Conservation (phyloP, 2,888 invertebrate species). For the Melanotus villosus region DNA sequence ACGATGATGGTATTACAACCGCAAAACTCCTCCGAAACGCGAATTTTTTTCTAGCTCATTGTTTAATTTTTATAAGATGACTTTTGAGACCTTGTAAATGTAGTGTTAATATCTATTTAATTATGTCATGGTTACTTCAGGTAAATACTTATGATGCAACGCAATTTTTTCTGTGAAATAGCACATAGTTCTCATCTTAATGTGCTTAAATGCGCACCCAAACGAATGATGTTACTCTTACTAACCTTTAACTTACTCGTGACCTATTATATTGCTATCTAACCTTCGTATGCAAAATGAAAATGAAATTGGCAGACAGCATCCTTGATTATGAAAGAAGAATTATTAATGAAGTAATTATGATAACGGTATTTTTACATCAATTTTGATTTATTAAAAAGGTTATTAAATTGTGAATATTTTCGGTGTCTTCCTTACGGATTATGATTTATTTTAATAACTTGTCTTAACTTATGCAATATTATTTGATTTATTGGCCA, state of each 20-base stretch:
- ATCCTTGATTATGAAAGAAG: background rate
- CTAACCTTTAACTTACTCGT: conserved; percentile 2
- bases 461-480: no score
- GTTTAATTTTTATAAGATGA: background rate
- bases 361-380: background rate
- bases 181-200: background rate
- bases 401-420: background rate
- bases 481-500: no score
- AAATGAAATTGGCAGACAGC: conserved; percentile 1
- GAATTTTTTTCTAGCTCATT: no score
- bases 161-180: background rate
- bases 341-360: background rate
- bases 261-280: background rate
- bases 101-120: conserved; percentile 2
- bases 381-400: background rate
- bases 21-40: background rate
- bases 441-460: no score
- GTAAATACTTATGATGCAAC: conserved; percentile 3
- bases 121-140: conserved; percentile 25
- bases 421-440: no score
- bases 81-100: conserved; percentile 5
- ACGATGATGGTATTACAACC: no score
- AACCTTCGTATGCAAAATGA: conserved; percentile 10
- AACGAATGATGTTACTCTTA: background rate
- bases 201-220: background rate